Conservation (phyloP, 2,888 invertebrate species). For the Mesochorus sp. region DNA sequence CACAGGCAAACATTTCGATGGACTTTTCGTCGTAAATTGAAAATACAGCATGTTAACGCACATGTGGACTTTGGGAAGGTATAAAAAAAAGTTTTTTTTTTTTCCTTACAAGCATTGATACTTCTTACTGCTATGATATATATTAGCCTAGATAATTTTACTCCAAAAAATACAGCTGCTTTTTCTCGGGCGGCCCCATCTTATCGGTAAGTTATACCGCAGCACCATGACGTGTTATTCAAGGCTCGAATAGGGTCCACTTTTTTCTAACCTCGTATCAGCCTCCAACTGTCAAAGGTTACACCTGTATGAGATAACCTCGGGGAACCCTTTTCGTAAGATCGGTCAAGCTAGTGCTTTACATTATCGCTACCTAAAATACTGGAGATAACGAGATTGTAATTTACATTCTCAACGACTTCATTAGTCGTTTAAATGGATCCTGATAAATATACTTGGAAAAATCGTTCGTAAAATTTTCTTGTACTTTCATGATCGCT, state of each 20-base stretch:
- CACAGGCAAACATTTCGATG: slow-evolving; percentile 16
- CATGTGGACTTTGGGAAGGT: slow-evolving; percentile 19
- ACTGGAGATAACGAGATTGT: slow-evolving; percentile 8
- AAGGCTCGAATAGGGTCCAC: slow-evolving; percentile 14
- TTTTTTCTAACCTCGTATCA: slow-evolving; percentile 2
- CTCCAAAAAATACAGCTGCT: slow-evolving; percentile 49
- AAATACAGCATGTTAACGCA: slow-evolving; percentile 46
- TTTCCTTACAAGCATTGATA: slow-evolving; percentile 47
- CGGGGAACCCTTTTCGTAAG: slow-evolving; percentile 11
- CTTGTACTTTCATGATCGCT: too few relatives aligned
- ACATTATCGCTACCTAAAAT: slow-evolving; percentile 16
- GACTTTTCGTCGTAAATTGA: slow-evolving; percentile 55
- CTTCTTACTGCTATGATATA: slow-evolving; percentile 40
- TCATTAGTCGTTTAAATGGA: not conserved
- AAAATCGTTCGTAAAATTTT: too few relatives aligned
- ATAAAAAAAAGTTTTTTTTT: slow-evolving; percentile 20
- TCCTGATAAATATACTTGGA: too few relatives aligned
- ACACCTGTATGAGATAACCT: slow-evolving; percentile 55
- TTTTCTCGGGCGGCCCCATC: not conserved
- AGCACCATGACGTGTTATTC: not conserved
- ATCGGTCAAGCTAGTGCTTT: slow-evolving; percentile 9
- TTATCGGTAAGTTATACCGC: slow-evolving; percentile 42
- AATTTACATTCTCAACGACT: not conserved
- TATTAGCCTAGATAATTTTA: slow-evolving; percentile 41
- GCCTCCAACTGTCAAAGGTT: slow-evolving; percentile 40